Conservation (phyloP, 2,797 vertebrate genomes). For the Phaenicophaeus curvirostris region DNA sequence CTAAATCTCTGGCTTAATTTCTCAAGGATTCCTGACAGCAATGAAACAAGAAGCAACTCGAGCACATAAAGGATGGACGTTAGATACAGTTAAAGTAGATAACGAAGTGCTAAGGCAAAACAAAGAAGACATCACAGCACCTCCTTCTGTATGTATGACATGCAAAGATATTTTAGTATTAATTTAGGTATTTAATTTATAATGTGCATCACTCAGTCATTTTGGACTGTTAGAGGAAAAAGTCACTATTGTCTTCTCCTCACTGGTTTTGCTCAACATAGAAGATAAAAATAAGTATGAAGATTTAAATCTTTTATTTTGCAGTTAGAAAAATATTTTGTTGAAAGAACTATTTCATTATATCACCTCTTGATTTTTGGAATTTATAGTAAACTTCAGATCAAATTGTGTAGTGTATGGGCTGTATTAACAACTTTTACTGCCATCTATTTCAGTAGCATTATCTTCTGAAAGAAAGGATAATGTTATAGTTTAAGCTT, state of each 20-base stretch:
- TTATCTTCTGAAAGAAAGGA: neutral
- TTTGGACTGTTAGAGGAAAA: neutral
- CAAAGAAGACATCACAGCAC: conserved; percentile 79
- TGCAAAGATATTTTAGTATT: neutral
- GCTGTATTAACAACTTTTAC: neutral
- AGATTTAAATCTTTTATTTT: neutral
- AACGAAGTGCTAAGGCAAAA: conserved; percentile 82
- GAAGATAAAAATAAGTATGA: neutral
- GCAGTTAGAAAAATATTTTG: neutral
- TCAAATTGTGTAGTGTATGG: neutral
- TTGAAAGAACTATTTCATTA: neutral
- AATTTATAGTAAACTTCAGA: neutral
- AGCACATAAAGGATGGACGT: conserved; percentile 87
- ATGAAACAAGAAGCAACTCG: conserved; percentile 87
- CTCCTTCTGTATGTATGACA: conserved; percentile 72
- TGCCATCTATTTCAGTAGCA: neutral
- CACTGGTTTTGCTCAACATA: neutral
- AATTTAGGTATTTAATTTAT: neutral
- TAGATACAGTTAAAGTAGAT: conserved; percentile 83
- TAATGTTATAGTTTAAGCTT: neutral
- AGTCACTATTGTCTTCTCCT: neutral
- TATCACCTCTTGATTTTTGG: neutral
- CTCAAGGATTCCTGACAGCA: conserved; percentile 84
- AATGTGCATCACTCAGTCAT: neutral
- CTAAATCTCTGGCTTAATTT: conserved; percentile 12